Evolutionary conservation across 2,797 vertebrate species (phyloP).

Genomic region (Muscicapa striata): DNA sequence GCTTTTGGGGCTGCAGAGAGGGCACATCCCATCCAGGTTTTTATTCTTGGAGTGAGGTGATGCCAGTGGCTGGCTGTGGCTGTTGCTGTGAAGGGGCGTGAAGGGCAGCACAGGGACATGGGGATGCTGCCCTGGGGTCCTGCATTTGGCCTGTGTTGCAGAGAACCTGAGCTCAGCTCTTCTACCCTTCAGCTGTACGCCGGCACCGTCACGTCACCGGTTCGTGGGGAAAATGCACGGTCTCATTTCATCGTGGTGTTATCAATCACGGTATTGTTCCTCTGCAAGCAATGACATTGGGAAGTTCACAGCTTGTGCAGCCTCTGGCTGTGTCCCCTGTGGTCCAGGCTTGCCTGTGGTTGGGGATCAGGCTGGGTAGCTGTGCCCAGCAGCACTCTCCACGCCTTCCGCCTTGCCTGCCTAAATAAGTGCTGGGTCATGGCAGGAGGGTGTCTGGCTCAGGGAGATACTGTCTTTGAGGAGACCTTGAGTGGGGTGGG

Average conservation of each 20-base stretch:
- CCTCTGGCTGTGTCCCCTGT: not conserved
- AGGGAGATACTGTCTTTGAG: not conserved
- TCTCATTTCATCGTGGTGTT: not conserved
- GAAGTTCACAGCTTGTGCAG: not conserved
- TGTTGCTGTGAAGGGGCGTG: not conserved
- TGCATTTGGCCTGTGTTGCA: not conserved
- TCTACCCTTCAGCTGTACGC: not conserved
- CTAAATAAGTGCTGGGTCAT: not conserved
- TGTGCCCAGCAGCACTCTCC: not conserved
- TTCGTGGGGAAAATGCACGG: not conserved
- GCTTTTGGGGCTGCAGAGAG: not conserved
- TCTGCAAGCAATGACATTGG: not conserved
- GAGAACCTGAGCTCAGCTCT: not conserved
- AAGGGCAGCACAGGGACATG: accelerated
- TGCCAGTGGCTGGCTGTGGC: not conserved
- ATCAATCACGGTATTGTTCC: not conserved
- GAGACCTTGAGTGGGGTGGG: not conserved
- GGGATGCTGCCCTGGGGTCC: not conserved
- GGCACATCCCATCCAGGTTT: not conserved
- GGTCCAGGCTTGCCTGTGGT: not conserved
- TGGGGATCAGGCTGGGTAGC: not conserved
- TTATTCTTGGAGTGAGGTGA: not conserved
- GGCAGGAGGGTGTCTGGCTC: not conserved
- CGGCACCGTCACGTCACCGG: not conserved
- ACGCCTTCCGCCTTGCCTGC: not conserved